Percentiles rank a stretch among this genome's conserved stretches.
phyloP scores from a whole-genome alignment of 2,113 vertebrate genomes.

The Oncorhynchus gorbuscha region DNA sequence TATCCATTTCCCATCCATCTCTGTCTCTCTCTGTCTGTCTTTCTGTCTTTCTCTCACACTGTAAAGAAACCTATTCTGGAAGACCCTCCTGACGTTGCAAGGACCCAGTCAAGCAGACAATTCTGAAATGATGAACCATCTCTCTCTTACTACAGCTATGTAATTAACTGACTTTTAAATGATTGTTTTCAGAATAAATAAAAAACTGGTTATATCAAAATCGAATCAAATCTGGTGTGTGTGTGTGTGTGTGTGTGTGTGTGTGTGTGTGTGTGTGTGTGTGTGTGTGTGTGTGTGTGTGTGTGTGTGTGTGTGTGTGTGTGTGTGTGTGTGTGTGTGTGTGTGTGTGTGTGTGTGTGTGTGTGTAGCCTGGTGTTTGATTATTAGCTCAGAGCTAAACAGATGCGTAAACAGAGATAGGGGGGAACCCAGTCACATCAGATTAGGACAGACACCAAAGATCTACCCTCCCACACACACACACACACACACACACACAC shows the following conservation, averaged over 20 bases:
- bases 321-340: slow-evolving; percentile 21
- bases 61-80: slow-evolving; percentile 1
- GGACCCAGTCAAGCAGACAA: background rate
- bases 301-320: slow-evolving; percentile 3
- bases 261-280: slow-evolving; percentile 24
- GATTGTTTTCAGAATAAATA: background rate
- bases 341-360: background rate
- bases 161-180: slow-evolving; percentile 16
- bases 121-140: background rate
- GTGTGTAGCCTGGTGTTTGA: slow-evolving; percentile 48
- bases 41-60: slow-evolving; percentile 1
- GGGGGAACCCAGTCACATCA: slow-evolving; percentile 52
- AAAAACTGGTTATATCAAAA: background rate
- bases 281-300: background rate
- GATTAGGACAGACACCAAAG: slow-evolving; percentile 59
- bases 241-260: slow-evolving; percentile 4
- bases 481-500: background rate
- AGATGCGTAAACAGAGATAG: slow-evolving; percentile 71
- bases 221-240: background rate
- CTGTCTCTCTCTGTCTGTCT: background rate
- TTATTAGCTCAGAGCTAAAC: slow-evolving; percentile 64
- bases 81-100: background rate
- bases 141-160: slow-evolving; percentile 1
- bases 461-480: slow-evolving; percentile 16
- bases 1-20: background rate